Evolutionary conservation across 2,888 invertebrate species (phyloP).

Genomic region (Hanleya hanleyi): DNA sequence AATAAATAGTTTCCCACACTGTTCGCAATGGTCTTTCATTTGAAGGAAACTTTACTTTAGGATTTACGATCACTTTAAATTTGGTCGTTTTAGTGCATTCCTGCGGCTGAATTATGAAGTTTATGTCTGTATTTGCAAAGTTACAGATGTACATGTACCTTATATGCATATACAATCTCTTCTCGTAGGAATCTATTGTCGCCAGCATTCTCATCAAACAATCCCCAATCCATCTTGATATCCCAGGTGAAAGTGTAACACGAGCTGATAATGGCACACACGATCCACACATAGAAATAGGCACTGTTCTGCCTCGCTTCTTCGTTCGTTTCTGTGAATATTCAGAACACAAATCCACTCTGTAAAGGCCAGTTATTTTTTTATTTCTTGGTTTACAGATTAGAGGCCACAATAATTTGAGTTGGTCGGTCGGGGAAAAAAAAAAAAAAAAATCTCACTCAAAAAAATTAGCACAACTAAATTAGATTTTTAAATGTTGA

Average conservation of each 20-base stretch:
- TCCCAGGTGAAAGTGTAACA: constrained; percentile 98
- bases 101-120: not conserved
- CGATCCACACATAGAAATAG: constrained; percentile 84
- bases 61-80: too few species aligned
- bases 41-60: too few species aligned
- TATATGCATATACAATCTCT: constrained; percentile 95
- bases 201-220: constrained; percentile 91
- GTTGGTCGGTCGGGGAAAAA: too few species aligned
- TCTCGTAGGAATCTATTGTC: constrained; percentile 90
- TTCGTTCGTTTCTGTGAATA: constrained; percentile 49
- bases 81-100: not conserved
- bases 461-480: too few species aligned
- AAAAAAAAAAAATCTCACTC: too few species aligned
- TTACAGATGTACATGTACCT: constrained; percentile 76
- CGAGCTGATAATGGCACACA: constrained; percentile 85
- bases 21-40: too few species aligned
- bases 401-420: too few species aligned
- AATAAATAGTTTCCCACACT: too few species aligned
- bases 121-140: not conserved
- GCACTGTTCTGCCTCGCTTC: constrained; percentile 59
- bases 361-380: too few species aligned
- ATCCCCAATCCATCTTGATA: constrained; percentile 99
- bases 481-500: too few species aligned
- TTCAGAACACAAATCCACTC: too few species aligned
- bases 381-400: too few species aligned